These are phyloP conservation scores for Drosophila paulistorum DNA, from an alignment of 1,140 invertebrate genomes.

Conservation along the genomic window DNA sequence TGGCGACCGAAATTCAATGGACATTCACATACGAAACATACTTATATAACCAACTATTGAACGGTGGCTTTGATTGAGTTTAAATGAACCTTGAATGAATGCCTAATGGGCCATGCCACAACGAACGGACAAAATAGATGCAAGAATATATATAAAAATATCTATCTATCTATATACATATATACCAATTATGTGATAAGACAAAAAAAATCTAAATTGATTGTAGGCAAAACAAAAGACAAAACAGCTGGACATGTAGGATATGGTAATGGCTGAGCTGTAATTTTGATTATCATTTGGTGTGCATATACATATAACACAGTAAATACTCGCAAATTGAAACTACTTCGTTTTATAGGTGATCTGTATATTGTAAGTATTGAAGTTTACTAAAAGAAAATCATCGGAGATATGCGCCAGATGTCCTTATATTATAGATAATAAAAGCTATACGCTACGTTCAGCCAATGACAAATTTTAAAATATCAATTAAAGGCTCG, in stretches of 20 bases:
- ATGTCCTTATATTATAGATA: too few species aligned
- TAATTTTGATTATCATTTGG: background rate
- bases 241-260: background rate
- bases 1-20: constrained; percentile 62
- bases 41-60: constrained; percentile 30
- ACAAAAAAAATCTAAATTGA: background rate
- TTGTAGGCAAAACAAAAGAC: background rate
- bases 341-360: too few species aligned
- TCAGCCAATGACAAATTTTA: too few species aligned
- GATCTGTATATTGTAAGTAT: too few species aligned
- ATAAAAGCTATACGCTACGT: too few species aligned
- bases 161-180: background rate
- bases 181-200: constrained; percentile 10
- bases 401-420: too few species aligned
- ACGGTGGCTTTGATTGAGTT: constrained; percentile 66
- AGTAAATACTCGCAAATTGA: too few species aligned
- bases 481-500: too few species aligned
- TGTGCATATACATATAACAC: background rate
- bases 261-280: background rate
- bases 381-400: too few species aligned
- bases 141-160: background rate
- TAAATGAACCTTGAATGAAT: constrained; percentile 60
- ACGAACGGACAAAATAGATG: background rate
- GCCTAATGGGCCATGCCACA: constrained; percentile 45
- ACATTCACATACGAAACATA: constrained; percentile 47